Percentiles rank a stretch among this genome's conserved stretches.
Evolutionary conservation across 2,888 invertebrate species (phyloP).

Genomic region (Synergus gifuensis): DNA sequence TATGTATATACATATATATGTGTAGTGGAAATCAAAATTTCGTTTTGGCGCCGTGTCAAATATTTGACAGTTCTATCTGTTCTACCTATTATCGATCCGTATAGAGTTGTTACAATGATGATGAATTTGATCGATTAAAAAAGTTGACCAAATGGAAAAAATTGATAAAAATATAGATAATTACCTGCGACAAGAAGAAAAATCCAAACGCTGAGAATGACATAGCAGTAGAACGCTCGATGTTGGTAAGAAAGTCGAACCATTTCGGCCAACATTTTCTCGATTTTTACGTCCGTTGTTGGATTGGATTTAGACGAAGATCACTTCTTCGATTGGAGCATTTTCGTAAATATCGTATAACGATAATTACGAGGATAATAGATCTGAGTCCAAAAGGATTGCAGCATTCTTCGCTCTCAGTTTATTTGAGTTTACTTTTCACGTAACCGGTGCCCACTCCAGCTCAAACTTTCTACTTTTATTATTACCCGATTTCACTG

Average conservation of each 20-base stretch:
- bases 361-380: conserved; percentile 49
- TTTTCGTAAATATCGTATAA: conserved; percentile 37
- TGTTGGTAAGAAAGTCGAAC: conserved; percentile 84
- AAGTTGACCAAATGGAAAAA: not conserved
- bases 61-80: not conserved
- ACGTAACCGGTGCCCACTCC: conserved; percentile 50
- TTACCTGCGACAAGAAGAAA: conserved; percentile 87
- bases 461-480: not conserved
- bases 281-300: not conserved
- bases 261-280: conserved; percentile 79
- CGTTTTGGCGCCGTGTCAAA: conserved; percentile 19
- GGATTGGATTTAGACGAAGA: not conserved
- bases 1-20: no score
- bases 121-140: not conserved
- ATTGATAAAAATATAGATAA: conserved; percentile 44
- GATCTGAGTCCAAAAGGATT: conserved; percentile 47
- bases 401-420: conserved; percentile 52
- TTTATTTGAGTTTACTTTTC: conserved; percentile 46
- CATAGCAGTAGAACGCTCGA: conserved; percentile 89
- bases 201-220: conserved; percentile 90
- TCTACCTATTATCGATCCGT: conserved; percentile 7
- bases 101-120: not conserved
- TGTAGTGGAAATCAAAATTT: conserved; percentile 6
- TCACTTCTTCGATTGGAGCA: not conserved
- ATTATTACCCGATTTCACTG: not conserved